Evolutionary conservation across 2,113 vertebrate species (phyloP).

Genomic region (Heteronetta atricapilla): DNA sequence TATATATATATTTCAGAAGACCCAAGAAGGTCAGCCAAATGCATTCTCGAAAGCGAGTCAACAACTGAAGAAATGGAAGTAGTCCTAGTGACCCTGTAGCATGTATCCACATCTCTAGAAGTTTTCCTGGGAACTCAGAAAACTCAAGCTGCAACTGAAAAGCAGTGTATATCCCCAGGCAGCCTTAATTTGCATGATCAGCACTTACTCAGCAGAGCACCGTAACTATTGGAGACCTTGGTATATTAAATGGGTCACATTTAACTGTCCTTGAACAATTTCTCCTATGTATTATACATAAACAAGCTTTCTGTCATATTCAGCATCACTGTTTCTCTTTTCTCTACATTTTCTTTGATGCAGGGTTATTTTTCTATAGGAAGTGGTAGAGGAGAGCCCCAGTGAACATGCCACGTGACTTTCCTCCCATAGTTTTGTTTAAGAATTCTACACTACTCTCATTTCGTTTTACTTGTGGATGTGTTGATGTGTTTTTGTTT

Average conservation of each 20-base stretch:
- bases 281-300: conserved; percentile 46
- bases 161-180: conserved; percentile 52
- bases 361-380: not conserved
- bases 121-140: conserved; percentile 58
- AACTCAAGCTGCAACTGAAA: conserved; percentile 63
- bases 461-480: not conserved
- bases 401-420: not conserved
- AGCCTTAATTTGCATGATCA: conserved; percentile 64
- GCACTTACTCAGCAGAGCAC: conserved; percentile 57
- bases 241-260: conserved; percentile 50
- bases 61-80: conserved; percentile 41
- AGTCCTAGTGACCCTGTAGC: conserved; percentile 44
- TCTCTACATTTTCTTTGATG: not conserved
- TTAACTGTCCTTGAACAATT: conserved; percentile 67
- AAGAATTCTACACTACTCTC: not conserved
- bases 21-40: not conserved
- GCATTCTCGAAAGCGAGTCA: not conserved
- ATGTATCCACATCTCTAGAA: conserved; percentile 36
- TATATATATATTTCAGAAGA: not conserved
- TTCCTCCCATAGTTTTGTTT: not conserved
- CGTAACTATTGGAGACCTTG: conserved; percentile 45
- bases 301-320: conserved; percentile 64
- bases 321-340: conserved; percentile 9
- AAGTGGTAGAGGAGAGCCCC: not conserved
- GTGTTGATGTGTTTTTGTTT: not conserved